phyloP scores from a whole-genome alignment of 2,888 invertebrate species.

The Corbicula japonica region DNA sequence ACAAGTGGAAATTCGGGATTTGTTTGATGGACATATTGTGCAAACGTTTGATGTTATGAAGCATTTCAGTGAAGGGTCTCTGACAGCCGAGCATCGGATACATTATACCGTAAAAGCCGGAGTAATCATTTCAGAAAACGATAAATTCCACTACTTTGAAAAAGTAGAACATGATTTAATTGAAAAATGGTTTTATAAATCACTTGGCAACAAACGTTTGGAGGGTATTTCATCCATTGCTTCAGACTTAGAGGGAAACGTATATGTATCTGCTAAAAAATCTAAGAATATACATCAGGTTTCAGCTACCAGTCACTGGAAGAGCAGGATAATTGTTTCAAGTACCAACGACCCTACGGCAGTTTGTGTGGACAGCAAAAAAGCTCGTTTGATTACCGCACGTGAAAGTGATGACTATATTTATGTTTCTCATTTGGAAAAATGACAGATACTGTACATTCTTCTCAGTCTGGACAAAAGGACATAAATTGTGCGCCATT shows the following conservation, averaged over 20 bases:
- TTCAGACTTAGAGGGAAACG: constrained; percentile 1
- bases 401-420: constrained; percentile 11
- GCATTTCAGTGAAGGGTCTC: too few relatives aligned
- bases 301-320: not conserved
- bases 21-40: too few relatives aligned
- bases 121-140: too few relatives aligned
- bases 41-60: too few relatives aligned
- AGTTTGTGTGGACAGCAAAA: not conserved
- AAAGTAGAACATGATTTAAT: too few relatives aligned
- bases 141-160: too few relatives aligned
- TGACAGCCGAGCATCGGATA: too few relatives aligned
- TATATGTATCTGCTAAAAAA: constrained; percentile 5
- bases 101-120: too few relatives aligned
- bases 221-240: not conserved
- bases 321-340: not conserved
- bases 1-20: too few relatives aligned
- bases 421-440: constrained; percentile 1
- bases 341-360: constrained; percentile 3
- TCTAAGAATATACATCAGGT: constrained; percentile 2
- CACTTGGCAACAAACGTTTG: not conserved
- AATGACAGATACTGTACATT: too few relatives aligned
- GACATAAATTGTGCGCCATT: too few relatives aligned
- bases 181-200: constrained; percentile 10
- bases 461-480: too few relatives aligned
- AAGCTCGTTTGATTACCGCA: not conserved